A percentile compares a stretch with the other conserved stretches of the same genome.
Evolutionary conservation across 2,113 vertebrate species (phyloP).

Genomic region (Erythrocebus patas): DNA sequence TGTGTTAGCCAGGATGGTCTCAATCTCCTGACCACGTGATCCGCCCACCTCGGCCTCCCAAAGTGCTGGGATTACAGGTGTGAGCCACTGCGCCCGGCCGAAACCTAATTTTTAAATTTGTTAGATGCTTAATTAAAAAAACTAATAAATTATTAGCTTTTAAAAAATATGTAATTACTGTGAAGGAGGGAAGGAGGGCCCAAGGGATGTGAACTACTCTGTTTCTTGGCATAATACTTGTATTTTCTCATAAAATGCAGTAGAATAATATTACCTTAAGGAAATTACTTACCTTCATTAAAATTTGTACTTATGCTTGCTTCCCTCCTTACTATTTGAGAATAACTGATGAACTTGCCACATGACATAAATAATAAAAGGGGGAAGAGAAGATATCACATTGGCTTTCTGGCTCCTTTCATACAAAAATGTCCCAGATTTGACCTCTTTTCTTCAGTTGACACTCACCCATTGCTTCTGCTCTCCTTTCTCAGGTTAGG

Average conservation of each 20-base stretch:
- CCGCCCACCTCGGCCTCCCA: no score
- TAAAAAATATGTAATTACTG: conserved; percentile 30
- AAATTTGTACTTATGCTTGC: neutral
- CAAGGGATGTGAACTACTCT: neutral
- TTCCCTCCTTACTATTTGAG: neutral
- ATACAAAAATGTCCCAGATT: neutral
- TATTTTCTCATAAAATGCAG: conserved; percentile 41
- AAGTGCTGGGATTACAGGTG: no score
- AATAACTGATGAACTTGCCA: conserved; percentile 1
- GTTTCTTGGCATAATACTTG: conserved; percentile 11
- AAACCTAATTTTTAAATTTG: neutral
- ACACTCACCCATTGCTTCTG: neutral
- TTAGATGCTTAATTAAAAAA: conserved; percentile 22
- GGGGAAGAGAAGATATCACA: neutral
- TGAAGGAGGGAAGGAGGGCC: neutral
- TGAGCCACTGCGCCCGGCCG: fast-evolving
- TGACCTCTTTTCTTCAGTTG: neutral
- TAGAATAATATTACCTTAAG: conserved; percentile 29
- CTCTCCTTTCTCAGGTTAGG: neutral
- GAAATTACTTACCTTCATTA: neutral
- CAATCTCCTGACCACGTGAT: no score
- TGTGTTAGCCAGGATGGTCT: no score
- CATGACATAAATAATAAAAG: neutral
- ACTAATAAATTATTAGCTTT: conserved; percentile 13
- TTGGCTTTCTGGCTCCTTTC: neutral